Percentiles rank a stretch among this genome's conserved stretches.
These are phyloP conservation scores for Dinocampus coccinellae DNA, from an alignment of 2,888 invertebrate species.

Conservation along the genomic window DNA sequence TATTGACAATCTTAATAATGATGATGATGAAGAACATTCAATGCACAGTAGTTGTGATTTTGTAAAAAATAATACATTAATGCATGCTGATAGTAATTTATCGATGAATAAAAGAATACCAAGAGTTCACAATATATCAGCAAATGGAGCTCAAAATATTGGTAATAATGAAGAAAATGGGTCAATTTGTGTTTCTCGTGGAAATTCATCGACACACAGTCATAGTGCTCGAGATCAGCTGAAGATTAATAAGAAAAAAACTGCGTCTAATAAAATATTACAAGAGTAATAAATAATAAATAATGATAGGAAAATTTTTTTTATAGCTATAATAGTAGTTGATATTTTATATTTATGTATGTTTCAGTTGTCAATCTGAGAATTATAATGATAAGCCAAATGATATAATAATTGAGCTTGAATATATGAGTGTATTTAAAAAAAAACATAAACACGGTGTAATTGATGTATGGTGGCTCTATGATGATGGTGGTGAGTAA, in stretches of 20 bases:
- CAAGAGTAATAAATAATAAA: constrained; percentile 48
- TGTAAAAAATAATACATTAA: constrained; percentile 61
- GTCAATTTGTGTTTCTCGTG: constrained; percentile 41
- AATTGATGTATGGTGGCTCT: constrained; percentile 97
- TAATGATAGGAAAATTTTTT: constrained; percentile 7
- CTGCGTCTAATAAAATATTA: constrained; percentile 59
- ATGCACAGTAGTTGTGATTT: constrained; percentile 65
- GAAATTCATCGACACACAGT: constrained; percentile 59
- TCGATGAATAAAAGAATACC: constrained; percentile 63
- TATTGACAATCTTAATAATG: constrained; percentile 4
- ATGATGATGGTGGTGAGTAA: constrained; percentile 85
- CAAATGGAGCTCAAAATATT: constrained; percentile 55
- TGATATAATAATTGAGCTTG: constrained; percentile 66
- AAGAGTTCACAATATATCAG: constrained; percentile 65
- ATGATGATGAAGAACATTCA: constrained; percentile 60
- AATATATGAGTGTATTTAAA: constrained; percentile 81
- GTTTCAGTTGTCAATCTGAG: background rate
- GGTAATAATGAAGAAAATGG: constrained; percentile 42
- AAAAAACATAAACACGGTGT: constrained; percentile 84
- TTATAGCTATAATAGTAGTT: background rate
- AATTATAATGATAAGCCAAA: constrained; percentile 55
- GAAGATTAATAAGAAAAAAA: constrained; percentile 61
- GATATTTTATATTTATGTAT: background rate
- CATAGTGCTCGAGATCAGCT: constrained; percentile 59
- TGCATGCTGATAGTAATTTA: constrained; percentile 68